A percentile compares a stretch with the other conserved stretches of the same genome.
These are phyloP conservation scores for Rhipidura dahli DNA, from an alignment of 2,113 vertebrate species.

Conservation along the genomic window DNA sequence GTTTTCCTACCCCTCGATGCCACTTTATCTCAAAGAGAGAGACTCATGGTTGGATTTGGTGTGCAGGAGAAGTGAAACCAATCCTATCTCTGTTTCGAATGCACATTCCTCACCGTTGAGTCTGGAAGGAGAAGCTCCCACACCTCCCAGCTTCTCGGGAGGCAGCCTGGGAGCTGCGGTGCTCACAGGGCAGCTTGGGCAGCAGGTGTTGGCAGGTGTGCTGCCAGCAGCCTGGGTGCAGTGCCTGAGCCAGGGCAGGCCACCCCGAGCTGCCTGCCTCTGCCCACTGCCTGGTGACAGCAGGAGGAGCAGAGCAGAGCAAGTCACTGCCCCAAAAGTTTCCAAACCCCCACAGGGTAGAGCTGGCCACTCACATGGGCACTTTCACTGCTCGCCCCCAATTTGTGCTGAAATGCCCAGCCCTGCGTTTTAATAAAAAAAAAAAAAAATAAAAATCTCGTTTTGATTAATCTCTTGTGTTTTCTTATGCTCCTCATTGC, in stretches of 20 bases:
- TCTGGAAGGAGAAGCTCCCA: background rate
- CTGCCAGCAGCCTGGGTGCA: background rate
- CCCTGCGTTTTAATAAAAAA: background rate
- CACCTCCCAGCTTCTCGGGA: background rate
- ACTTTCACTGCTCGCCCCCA: background rate
- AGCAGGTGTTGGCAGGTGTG: background rate
- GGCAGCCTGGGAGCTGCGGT: background rate
- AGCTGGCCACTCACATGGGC: background rate
- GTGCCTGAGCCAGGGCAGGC: background rate
- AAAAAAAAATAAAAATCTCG: too few relatives aligned
- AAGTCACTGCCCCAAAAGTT: background rate
- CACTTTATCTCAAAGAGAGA: background rate
- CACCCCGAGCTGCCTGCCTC: background rate
- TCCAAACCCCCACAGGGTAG: background rate
- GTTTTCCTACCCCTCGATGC: background rate
- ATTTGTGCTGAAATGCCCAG: background rate
- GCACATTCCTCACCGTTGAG: background rate
- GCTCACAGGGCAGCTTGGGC: background rate
- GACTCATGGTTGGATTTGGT: background rate
- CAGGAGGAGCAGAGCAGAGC: background rate
- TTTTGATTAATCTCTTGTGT: rapidly evolving
- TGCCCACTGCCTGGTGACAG: background rate
- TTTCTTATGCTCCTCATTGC: rapidly evolving
- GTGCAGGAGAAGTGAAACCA: background rate
- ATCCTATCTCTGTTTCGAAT: background rate